These are phyloP conservation scores for Rhinophrynus dorsalis DNA, from an alignment of 2,797 vertebrate genomes.

Conservation along the genomic window DNA sequence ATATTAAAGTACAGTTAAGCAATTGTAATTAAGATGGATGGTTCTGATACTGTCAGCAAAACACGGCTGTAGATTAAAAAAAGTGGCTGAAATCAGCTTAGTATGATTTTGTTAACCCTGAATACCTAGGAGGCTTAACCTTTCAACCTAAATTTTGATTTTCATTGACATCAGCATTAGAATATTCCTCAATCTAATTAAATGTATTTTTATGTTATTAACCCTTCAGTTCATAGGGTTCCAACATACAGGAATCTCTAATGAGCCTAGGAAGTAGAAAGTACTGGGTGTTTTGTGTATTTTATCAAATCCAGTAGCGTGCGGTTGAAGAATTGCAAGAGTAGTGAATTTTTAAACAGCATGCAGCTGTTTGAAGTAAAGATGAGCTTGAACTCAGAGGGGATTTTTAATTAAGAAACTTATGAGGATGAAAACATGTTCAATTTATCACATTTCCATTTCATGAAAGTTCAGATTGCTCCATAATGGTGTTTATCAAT, in stretches of 20 bases:
- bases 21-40: too few species aligned
- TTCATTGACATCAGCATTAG: neutral
- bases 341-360: constrained; percentile 3
- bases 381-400: constrained; percentile 6
- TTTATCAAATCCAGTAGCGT: too few species aligned
- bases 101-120: too few species aligned
- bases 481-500: neutral
- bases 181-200: neutral
- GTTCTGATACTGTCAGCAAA: too few species aligned
- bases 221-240: neutral
- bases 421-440: neutral
- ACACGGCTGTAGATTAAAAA: too few species aligned
- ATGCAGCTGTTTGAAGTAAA: neutral
- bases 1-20: too few species aligned
- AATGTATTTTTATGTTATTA: neutral
- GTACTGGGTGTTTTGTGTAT: neutral
- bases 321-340: neutral
- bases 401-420: neutral
- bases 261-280: neutral
- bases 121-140: neutral
- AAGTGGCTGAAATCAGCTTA: too few species aligned
- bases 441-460: neutral
- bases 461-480: neutral
- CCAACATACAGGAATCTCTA: too few species aligned
- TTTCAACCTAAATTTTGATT: neutral